Conservation (phyloP, 2,113 vertebrate species). For the Tragulus kanchil region DNA sequence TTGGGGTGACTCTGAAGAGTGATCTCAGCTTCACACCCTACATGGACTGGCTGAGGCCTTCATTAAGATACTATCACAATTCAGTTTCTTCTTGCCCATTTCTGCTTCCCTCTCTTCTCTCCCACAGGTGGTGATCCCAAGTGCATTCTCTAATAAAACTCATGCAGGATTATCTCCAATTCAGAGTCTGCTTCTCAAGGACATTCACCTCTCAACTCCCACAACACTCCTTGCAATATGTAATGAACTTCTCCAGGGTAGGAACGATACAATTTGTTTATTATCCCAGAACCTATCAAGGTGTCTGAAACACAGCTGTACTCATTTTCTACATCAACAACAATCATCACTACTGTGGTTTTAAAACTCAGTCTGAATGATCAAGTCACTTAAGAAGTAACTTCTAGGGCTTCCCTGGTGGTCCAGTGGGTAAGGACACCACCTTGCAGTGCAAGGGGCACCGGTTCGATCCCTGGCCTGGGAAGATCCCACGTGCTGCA, state of each 20-base stretch:
- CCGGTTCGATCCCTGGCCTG: no score
- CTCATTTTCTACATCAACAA: constrained; percentile 37
- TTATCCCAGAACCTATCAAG: background rate
- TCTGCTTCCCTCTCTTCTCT: background rate
- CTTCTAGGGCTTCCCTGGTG: no score
- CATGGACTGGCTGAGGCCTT: background rate
- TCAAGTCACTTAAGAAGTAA: constrained; percentile 26
- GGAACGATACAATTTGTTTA: background rate
- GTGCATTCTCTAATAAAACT: background rate
- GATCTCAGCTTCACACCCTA: background rate
- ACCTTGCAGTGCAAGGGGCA: no score
- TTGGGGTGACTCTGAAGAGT: background rate
- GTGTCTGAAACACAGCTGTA: background rate
- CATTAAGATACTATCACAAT: constrained; percentile 5
- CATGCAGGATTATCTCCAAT: background rate
- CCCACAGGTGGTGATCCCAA: background rate
- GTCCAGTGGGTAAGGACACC: no score
- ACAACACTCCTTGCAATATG: background rate
- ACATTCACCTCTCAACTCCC: background rate
- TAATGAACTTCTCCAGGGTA: background rate
- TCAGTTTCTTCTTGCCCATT: constrained; percentile 23
- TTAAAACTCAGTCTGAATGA: constrained; percentile 41
- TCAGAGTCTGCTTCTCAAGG: background rate
- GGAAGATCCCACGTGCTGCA: no score
- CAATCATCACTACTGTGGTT: background rate